Percentiles rank a stretch among this genome's conserved stretches.
phyloP scores from a whole-genome alignment of 2,113 vertebrate genomes.

The Laticauda laticaudata region DNA sequence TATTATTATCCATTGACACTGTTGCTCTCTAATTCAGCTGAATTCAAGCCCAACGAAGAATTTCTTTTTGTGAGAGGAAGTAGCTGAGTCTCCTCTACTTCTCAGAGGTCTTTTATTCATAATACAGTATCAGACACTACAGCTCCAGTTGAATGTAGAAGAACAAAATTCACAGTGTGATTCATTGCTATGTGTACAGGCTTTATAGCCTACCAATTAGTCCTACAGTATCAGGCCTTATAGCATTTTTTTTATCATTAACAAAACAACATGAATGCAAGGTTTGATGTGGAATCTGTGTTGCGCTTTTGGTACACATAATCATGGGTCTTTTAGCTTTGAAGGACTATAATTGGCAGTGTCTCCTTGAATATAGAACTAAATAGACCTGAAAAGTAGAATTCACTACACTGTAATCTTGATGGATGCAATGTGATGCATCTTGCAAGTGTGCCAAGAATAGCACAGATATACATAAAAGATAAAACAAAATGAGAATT shows the following conservation, averaged over 20 bases:
- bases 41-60: constrained; percentile 26
- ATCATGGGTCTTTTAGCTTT: background rate
- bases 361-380: background rate
- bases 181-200: constrained; percentile 25
- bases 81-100: constrained; percentile 24
- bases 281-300: background rate
- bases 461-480: background rate
- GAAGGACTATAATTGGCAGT: background rate
- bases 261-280: constrained; percentile 22
- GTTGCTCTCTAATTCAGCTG: background rate
- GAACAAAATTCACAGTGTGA: background rate
- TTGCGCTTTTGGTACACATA: background rate
- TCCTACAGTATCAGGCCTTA: background rate
- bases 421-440: background rate
- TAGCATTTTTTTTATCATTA: constrained; percentile 4
- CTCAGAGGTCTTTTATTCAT: constrained; percentile 7
- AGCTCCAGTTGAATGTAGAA: constrained; percentile 25
- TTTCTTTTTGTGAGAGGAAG: constrained; percentile 35
- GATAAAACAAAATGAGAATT: background rate
- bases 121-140: constrained; percentile 1
- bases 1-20: constrained; percentile 52
- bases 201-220: constrained; percentile 9
- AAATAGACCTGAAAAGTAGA: background rate
- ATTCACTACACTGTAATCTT: background rate
- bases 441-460: too few relatives aligned